Base-by-base conservation (phyloP, 2,888 invertebrate genomes). In the Bombylius discolor region DNA sequence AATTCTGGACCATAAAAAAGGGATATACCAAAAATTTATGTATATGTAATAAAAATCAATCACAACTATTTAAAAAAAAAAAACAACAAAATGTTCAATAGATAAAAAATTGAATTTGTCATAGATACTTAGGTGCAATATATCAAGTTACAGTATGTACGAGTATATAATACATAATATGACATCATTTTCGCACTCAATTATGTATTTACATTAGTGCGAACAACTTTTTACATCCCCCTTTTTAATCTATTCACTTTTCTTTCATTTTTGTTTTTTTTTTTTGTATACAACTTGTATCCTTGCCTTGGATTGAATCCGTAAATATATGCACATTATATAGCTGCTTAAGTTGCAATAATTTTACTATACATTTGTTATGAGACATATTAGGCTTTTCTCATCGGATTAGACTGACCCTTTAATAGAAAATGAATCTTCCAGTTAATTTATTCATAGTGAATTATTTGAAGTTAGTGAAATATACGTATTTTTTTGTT, bases 121-220 rank as follows among this genome's bases (percentile, higher is more conserved):
- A 42, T 42, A 42, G 39, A 42, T 42, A 42, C 39, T 42, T 11
- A 11, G 23, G 23, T 11, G 2, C 11, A 11, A 11, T 7, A 36
- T 42, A 8, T 11, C 8, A 11, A 42, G 11, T 8, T 42, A 42
- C 39, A 42, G 11, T 42, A 42, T 11, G 5, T 11, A 42, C 11
- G 11, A 11, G 39, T 42, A 42, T 42, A 42, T 42, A 42, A 42
- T 42, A 42, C 39, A 5, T 42, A 42, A 42, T 42, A 6, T 42
- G 39, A 67, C 64, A 68, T 64, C 66, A 70, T 70, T 72, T 72
- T 72, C 70, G 72, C 72, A 72, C 71, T 72, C 72, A 72, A 72
- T 72, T 72, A 42, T 42, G 11, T 42, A 72, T 71, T 71, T 70
- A 71, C 69, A 71, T 71, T 72, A 70, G 66, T 64, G 66, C 64